Percentiles rank a stretch among this genome's conserved stretches.
Evolutionary conservation across 2,797 vertebrate genomes (phyloP).

Genomic region (Crocodylus rhombifer): DNA sequence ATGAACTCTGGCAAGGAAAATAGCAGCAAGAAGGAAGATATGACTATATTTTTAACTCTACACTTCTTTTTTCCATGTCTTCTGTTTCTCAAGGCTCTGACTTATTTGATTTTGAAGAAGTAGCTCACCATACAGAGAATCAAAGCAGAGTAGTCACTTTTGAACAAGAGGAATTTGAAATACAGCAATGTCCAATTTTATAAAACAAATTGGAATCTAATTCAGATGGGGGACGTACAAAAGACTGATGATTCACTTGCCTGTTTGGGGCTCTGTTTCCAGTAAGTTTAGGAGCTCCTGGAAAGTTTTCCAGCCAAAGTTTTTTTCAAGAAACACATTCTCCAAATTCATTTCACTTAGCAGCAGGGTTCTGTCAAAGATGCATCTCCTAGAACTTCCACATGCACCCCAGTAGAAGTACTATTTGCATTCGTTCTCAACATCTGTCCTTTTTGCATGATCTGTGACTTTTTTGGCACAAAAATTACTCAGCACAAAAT

Average conservation of each 20-base stretch:
- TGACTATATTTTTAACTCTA: not conserved
- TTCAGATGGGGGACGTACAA: not conserved
- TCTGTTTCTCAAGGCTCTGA: not conserved
- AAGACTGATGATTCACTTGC: not conserved
- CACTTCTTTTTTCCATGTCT: not conserved
- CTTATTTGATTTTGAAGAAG: not conserved
- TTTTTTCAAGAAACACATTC: not conserved
- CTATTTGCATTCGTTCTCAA: not conserved
- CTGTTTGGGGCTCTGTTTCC: not conserved
- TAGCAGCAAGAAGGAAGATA: not conserved
- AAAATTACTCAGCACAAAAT: not conserved
- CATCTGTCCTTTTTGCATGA: not conserved
- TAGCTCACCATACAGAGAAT: not conserved
- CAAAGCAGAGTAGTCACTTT: not conserved
- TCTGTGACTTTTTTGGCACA: not conserved
- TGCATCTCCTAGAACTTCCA: not conserved
- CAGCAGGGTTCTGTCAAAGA: not conserved
- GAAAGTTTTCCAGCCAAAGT: not conserved
- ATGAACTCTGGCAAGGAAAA: not conserved
- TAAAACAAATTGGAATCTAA: not conserved
- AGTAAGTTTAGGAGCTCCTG: not conserved
- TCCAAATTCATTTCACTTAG: not conserved
- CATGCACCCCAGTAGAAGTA: not conserved
- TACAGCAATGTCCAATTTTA: not conserved
- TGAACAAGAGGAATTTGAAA: not conserved